phyloP scores from a whole-genome alignment of 2,797 vertebrate species.

The Anniella stebbinsi region DNA sequence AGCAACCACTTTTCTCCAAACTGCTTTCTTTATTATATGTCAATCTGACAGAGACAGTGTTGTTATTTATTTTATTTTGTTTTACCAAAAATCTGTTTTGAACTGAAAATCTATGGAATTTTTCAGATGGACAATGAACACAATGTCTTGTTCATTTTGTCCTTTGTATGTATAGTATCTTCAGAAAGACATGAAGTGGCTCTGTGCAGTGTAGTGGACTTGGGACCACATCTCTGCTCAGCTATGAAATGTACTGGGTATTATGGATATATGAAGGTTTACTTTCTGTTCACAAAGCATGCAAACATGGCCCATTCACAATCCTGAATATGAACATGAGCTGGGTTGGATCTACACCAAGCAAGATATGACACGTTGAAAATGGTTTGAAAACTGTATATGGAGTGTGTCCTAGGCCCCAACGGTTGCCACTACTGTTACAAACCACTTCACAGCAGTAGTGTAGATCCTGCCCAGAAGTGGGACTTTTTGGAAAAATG shows the following conservation, averaged over 20 bases:
- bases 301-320: too few relatives aligned
- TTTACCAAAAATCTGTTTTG: slow-evolving; percentile 55
- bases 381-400: too few relatives aligned
- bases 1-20: slow-evolving; percentile 62
- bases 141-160: slow-evolving; percentile 53
- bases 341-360: too few relatives aligned
- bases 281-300: too few relatives aligned
- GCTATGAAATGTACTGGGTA: neutral
- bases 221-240: neutral
- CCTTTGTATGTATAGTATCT: slow-evolving; percentile 32
- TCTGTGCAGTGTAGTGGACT: neutral
- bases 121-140: slow-evolving; percentile 58
- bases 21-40: slow-evolving; percentile 66
- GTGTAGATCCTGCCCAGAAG: too few relatives aligned
- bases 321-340: too few relatives aligned
- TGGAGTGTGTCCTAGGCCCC: too few relatives aligned
- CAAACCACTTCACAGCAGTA: too few relatives aligned
- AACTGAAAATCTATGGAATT: slow-evolving; percentile 59
- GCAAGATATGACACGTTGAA: too few relatives aligned
- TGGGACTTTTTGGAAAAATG: too few relatives aligned
- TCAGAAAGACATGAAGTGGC: slow-evolving; percentile 47
- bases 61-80: neutral
- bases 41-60: slow-evolving; percentile 51
- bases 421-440: too few relatives aligned
- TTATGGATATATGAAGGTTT: too few relatives aligned